Conservation (phyloP, 2,113 vertebrate genomes). For the Syngnathus floridae region DNA sequence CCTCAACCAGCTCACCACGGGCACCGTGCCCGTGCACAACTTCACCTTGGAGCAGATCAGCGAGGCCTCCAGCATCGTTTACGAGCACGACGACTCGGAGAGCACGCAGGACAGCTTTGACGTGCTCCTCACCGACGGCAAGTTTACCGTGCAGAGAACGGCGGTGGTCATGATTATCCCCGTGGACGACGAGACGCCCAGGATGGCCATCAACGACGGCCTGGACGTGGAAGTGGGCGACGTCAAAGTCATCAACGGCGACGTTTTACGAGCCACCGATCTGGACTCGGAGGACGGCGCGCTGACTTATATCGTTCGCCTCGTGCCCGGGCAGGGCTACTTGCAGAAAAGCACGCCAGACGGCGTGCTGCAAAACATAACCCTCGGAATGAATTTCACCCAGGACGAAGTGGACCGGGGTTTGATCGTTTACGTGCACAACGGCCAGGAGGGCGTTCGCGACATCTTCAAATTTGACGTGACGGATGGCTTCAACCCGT, state of each 20-base stretch:
- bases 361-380: slow-evolving; percentile 78
- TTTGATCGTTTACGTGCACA: slow-evolving; percentile 80
- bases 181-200: slow-evolving; percentile 91
- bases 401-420: slow-evolving; percentile 86
- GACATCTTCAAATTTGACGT: slow-evolving; percentile 96
- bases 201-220: slow-evolving; percentile 90
- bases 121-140: slow-evolving; percentile 83
- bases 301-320: slow-evolving; percentile 80
- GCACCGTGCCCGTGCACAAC: slow-evolving; percentile 77
- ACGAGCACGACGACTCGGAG: slow-evolving; percentile 91
- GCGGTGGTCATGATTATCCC: slow-evolving; percentile 83
- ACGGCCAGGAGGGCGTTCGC: slow-evolving; percentile 81
- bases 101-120: slow-evolving; percentile 84
- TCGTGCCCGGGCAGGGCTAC: slow-evolving; percentile 81
- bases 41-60: slow-evolving; percentile 87
- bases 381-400: slow-evolving; percentile 89
- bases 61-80: slow-evolving; percentile 88
- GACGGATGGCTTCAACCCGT: slow-evolving; percentile 86
- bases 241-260: slow-evolving; percentile 77
- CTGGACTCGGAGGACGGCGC: slow-evolving; percentile 87
- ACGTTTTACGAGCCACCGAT: slow-evolving; percentile 86
- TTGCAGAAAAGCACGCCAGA: slow-evolving; percentile 71
- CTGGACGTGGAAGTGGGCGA: slow-evolving; percentile 87
- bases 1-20: slow-evolving; percentile 81
- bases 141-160: slow-evolving; percentile 73